A percentile compares a stretch with the other conserved stretches of the same genome.
phyloP scores from a whole-genome alignment of 1,140 invertebrate species.

The Helicoverpa zea region DNA sequence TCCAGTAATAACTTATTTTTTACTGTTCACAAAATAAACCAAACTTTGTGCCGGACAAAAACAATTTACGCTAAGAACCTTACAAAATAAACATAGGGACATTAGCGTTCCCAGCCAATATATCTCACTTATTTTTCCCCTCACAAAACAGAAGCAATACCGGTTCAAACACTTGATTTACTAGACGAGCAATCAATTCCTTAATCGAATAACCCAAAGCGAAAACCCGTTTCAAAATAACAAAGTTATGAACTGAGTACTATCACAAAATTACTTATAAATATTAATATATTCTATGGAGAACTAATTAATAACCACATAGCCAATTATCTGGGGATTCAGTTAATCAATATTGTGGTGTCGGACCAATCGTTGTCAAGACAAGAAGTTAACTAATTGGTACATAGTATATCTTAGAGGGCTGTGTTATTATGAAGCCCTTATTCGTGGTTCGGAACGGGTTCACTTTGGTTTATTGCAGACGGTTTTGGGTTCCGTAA shows the following conservation, averaged over 20 bases:
- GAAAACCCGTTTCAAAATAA: constrained; percentile 21
- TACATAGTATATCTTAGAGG: constrained; percentile 67
- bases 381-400: constrained; percentile 77
- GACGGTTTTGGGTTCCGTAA: constrained; percentile 14
- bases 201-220: constrained; percentile 51
- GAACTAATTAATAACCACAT: constrained; percentile 72
- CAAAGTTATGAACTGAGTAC: constrained; percentile 26
- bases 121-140: neutral
- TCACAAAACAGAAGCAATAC: neutral
- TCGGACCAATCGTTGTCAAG: constrained; percentile 60
- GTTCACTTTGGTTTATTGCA: constrained; percentile 43
- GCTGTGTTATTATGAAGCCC: constrained; percentile 54
- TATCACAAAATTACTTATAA: constrained; percentile 45
- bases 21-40: no score
- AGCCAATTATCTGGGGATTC: constrained; percentile 70
- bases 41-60: no score
- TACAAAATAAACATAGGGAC: neutral
- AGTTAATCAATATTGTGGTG: constrained; percentile 74
- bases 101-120: neutral
- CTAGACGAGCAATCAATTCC: constrained; percentile 30
- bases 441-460: constrained; percentile 37
- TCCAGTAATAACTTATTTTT: no score
- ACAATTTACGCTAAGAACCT: no score
- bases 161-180: neutral
- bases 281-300: constrained; percentile 55